These are phyloP conservation scores for Oxyura jamaicensis DNA, from an alignment of 2,113 vertebrate genomes.

Conservation along the genomic window DNA sequence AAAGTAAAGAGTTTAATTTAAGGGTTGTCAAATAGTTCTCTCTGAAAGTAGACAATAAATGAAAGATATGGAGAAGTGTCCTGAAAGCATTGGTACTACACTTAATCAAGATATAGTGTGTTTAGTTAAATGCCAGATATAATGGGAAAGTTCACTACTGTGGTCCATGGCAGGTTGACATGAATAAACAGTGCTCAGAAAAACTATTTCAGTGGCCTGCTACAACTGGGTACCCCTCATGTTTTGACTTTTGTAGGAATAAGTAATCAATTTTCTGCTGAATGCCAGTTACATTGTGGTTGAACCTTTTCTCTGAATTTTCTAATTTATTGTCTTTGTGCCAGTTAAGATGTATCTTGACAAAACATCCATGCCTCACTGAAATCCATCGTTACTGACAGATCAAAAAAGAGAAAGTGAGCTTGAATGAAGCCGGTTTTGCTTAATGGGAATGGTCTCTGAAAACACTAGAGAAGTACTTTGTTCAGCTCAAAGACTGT, in stretches of 20 bases:
- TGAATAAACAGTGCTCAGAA: not conserved
- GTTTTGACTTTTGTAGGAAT: not conserved
- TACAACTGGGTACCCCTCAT: not conserved
- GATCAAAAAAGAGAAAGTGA: not conserved
- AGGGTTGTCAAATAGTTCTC: not conserved
- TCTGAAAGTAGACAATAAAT: not conserved
- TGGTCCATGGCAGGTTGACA: not conserved
- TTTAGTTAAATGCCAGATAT: not conserved
- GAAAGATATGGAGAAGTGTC: not conserved
- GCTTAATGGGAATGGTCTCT: not conserved
- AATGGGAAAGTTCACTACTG: not conserved
- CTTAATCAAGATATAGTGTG: not conserved
- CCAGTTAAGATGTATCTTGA: not conserved
- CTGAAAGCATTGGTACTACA: not conserved
- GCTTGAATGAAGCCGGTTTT: not conserved
- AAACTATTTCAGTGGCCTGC: fast-evolving
- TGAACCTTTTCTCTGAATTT: not conserved
- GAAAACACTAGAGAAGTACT: not conserved
- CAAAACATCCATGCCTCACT: not conserved
- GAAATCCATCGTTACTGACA: not conserved
- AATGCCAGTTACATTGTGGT: not conserved
- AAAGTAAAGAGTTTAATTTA: not conserved
- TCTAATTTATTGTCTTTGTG: not conserved
- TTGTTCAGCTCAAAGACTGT: not conserved
- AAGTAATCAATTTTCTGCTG: not conserved